These are phyloP conservation scores for Diarsia rubi DNA, from an alignment of 2,888 invertebrate species.

Conservation along the genomic window DNA sequence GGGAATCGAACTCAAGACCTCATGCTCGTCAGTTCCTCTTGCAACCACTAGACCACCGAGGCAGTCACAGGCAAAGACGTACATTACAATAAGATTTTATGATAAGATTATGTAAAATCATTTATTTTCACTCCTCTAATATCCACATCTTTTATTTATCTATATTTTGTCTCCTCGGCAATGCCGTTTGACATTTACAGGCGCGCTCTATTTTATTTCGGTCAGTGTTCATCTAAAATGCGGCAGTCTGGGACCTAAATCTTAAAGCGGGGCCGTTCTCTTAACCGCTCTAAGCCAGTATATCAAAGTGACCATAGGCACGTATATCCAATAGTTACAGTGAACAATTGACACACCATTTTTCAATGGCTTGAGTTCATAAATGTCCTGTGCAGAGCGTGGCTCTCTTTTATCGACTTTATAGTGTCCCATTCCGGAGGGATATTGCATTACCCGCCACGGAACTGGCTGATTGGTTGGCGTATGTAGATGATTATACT, in stretches of 20 bases:
- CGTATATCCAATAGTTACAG: slow-evolving; percentile 51
- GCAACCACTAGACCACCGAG: too few species aligned
- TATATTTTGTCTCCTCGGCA: neutral
- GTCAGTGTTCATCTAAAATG: slow-evolving; percentile 14
- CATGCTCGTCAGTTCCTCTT: too few species aligned
- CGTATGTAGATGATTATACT: slow-evolving; percentile 28
- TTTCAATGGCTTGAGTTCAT: slow-evolving; percentile 60
- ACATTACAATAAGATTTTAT: neutral
- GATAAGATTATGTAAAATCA: neutral
- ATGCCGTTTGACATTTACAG: slow-evolving; percentile 1
- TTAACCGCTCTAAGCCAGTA: slow-evolving; percentile 9
- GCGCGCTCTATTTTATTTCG: slow-evolving; percentile 13
- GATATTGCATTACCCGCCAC: slow-evolving; percentile 34
- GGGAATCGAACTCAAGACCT: too few species aligned
- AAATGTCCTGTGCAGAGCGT: slow-evolving; percentile 55
- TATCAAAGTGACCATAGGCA: slow-evolving; percentile 34
- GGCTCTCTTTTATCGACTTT: slow-evolving; percentile 54
- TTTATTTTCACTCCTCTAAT: neutral
- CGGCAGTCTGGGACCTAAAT: neutral
- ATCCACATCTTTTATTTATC: slow-evolving; percentile 5
- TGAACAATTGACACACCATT: slow-evolving; percentile 58
- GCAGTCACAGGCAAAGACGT: neutral
- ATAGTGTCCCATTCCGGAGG: slow-evolving; percentile 47
- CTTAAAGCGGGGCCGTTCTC: slow-evolving; percentile 26
- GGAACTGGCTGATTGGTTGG: slow-evolving; percentile 32